Evolutionary conservation across 2,888 invertebrate genomes (phyloP), one percentile per base, ranked within the genome.

Genomic region (Epinotia bilunana): DNA sequence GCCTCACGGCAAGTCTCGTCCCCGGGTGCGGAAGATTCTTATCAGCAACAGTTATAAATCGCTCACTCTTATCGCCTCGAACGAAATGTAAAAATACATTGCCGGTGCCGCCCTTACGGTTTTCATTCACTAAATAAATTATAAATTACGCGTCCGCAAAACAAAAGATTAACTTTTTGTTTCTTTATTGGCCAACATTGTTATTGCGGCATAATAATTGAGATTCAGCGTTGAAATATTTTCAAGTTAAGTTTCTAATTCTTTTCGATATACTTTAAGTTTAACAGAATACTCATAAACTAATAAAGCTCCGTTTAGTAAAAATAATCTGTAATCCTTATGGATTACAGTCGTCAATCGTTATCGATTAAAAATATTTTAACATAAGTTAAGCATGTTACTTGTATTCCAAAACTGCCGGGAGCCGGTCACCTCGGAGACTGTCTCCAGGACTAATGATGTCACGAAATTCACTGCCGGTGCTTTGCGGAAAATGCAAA

Each of bases 11-110:
- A 69, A 77, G 70, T 74, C 70, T 64, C 77, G 73, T 83, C 83
- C 81, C 81, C 64, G 79, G 80, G 83, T 77, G 82, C 83, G 81
- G 84, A 84, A 84, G 86, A 86, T 87, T 78, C 80, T 82, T 85
- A 87, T 87, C 86, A 81, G 57, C 18, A 73, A 76, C 73, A 78
- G 83, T 85, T 86, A 87, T 86, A 86, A 87, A 87, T 87, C 84
- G 85, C 82, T 84, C 83, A 83, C 80, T 76, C 81, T 83, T 86
- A 86, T 86, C 85, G 83, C 81, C 69, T 79, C 80, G 79, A 79
- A 77, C 79, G 79, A 80, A 84, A 83, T 79, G 83, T 80, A 80
- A 82, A 82, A 84, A 84, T 83, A 83, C 80, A 78, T 82, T 79
- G 80, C 77, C 77, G 69, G 77, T 77, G 58, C 58, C 70, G 74